Conservation (phyloP, 2,888 invertebrate species). For the Zygaena filipendulae region DNA sequence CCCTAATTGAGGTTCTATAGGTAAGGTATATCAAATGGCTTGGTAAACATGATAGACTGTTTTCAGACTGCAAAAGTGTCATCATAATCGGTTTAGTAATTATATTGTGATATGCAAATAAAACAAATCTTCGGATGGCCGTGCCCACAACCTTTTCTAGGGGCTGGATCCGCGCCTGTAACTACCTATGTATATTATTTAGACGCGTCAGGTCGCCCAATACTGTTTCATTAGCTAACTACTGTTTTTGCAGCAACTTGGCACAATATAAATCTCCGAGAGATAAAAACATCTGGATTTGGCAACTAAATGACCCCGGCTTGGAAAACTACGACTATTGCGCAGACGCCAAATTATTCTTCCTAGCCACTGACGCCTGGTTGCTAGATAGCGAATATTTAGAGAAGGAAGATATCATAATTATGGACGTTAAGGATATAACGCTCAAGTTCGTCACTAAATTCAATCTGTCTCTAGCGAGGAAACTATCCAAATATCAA, state of each 20-base stretch:
- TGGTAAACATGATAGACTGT: too few relatives aligned
- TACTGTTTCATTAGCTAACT: too few relatives aligned
- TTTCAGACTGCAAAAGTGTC: too few relatives aligned
- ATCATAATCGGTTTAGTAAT: too few relatives aligned
- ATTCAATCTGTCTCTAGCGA: constrained; percentile 73
- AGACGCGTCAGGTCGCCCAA: too few relatives aligned
- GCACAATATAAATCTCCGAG: constrained; percentile 32
- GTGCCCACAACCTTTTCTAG: too few relatives aligned
- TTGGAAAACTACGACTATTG: constrained; percentile 44
- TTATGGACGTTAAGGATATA: constrained; percentile 48
- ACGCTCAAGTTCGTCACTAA: constrained; percentile 58
- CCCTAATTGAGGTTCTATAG: too few relatives aligned
- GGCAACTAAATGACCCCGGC: constrained; percentile 55
- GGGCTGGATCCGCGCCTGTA: too few relatives aligned
- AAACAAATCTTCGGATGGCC: too few relatives aligned
- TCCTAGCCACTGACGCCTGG: constrained; percentile 39
- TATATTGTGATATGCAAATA: too few relatives aligned
- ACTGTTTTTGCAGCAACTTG: constrained; percentile 48
- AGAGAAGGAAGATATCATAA: constrained; percentile 35
- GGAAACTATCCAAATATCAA: constrained; percentile 71
- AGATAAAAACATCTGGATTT: constrained; percentile 41
- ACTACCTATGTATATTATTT: too few relatives aligned
- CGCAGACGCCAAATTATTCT: constrained; percentile 38
- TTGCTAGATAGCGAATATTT: constrained; percentile 27
- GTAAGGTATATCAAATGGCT: too few relatives aligned